Base-by-base conservation (phyloP, 2,888 invertebrate species). In the Drosophila hawaiiensis region DNA sequence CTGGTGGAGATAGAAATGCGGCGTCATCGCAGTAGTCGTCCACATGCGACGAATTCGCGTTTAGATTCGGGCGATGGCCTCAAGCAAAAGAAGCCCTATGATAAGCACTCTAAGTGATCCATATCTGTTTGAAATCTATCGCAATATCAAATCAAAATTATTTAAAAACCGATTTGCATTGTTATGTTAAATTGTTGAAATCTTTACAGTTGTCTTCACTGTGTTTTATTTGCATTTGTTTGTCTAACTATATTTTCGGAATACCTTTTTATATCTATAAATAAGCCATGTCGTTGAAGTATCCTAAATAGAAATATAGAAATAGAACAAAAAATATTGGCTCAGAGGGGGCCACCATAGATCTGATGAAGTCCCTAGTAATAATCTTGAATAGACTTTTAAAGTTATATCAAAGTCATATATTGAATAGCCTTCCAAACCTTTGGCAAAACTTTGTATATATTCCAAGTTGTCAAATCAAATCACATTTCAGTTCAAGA, bases 111-210 rank as follows among this genome's bases (percentile, higher is more conserved):
- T 4, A 78, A 77, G 47, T 77, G 41, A 68, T 35, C 14, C 2
- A 22, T 6, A 4, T n/a, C 12, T 50, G 10, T 50, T 12, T 19
- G 10, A 6, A 19, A n/a, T 3, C 9, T 25, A 12, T 28, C 6
- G 7, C 3, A 19, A 37, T 31, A 28, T 29, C 47, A n/a, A 28
- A 7, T 47, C 22, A 39, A 39, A 85, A 83, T 83, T 68, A 49
- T 59, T 68, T 63, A 5, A 19, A 56, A 35, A 29, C 19, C 28
- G 10, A 16, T 28, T 56, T 49, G 19, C 22, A 29, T 33, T 52
- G 10, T 50, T 68, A 50, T 41, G 59, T 82, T 82, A 37, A 66
- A 64, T 74, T 64, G 68, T 74, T 76, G 4, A 25, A 3, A 53
- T 54, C 60, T 73, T 68, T 52, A 59, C 25, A 41, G 50, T 65